phyloP scores from a whole-genome alignment of 2,888 invertebrate species.

The Ganaspis brasiliensis region DNA sequence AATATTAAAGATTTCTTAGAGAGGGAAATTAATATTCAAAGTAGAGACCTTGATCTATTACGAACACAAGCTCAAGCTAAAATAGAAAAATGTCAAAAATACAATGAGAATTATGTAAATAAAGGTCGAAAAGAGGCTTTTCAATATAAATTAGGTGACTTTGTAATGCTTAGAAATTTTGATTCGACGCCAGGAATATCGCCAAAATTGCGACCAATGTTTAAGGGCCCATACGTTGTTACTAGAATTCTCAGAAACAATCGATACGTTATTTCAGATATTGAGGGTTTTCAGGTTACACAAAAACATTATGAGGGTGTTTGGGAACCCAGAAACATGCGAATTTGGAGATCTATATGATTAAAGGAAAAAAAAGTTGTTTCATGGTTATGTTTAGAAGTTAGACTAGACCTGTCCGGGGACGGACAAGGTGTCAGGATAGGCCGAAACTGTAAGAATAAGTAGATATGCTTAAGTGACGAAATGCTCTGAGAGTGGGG shows the following conservation, averaged over 20 bases:
- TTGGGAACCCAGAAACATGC: background rate
- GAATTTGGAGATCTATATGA: background rate
- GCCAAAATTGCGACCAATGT: background rate
- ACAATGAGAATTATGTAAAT: background rate
- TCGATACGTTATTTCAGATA: background rate
- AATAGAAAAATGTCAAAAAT: conserved; percentile 7
- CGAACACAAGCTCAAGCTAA: background rate
- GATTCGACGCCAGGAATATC: conserved; percentile 1
- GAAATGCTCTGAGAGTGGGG: too few species aligned
- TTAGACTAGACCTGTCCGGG: background rate
- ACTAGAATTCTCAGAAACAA: background rate
- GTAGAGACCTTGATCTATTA: background rate
- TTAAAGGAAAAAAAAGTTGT: background rate
- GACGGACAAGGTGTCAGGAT: background rate
- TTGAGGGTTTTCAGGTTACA: background rate
- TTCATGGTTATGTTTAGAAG: background rate
- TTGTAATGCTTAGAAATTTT: conserved; percentile 15
- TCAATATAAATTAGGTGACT: conserved; percentile 4
- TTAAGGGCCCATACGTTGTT: conserved; percentile 11
- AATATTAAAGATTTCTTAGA: background rate
- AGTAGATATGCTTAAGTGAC: too few species aligned
- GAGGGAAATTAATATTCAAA: background rate
- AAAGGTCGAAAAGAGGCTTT: background rate
- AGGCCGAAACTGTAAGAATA: conserved; percentile 2
- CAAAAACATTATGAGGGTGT: background rate